Percentiles rank a stretch among this genome's conserved stretches.
These are phyloP conservation scores for Cirrhinus molitorella DNA, from an alignment of 2,797 vertebrate species.

Conservation along the genomic window DNA sequence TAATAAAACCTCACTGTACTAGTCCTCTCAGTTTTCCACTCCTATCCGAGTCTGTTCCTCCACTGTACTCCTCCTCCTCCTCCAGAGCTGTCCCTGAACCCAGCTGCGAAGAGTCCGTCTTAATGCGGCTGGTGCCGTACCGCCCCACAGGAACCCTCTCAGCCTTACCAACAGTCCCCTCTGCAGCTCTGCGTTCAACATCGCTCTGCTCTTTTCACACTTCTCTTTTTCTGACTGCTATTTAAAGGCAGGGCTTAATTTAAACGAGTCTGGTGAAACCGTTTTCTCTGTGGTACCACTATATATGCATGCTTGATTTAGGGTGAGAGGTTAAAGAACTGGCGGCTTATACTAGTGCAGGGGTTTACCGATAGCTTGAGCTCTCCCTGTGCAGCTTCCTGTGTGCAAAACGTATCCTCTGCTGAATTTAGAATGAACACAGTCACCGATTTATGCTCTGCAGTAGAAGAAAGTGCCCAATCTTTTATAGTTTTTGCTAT, in stretches of 20 bases:
- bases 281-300: conserved; percentile 16
- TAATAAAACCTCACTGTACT: conserved; percentile 25
- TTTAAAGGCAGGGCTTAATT: conserved; percentile 71
- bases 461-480: neutral
- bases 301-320: neutral
- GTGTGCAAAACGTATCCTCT: conserved; percentile 35
- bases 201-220: conserved; percentile 70
- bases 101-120: conserved; percentile 22
- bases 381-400: conserved; percentile 51
- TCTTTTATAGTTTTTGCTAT: conserved; percentile 1
- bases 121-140: neutral
- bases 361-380: conserved; percentile 36
- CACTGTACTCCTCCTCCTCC: conserved; percentile 48
- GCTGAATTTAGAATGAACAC: neutral
- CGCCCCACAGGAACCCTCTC: conserved; percentile 42
- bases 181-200: conserved; percentile 57
- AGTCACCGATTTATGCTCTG: conserved; percentile 6
- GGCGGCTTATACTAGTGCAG: conserved; percentile 32
- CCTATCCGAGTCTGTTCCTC: conserved; percentile 50
- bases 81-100: conserved; percentile 27
- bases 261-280: conserved; percentile 51
- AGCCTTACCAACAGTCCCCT: conserved; percentile 28
- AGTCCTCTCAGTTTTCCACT: neutral
- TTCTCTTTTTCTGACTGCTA: conserved; percentile 79
- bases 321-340: conserved; percentile 27